phyloP scores from a whole-genome alignment of 2,888 invertebrate genomes.

The Celastrina argiolus region DNA sequence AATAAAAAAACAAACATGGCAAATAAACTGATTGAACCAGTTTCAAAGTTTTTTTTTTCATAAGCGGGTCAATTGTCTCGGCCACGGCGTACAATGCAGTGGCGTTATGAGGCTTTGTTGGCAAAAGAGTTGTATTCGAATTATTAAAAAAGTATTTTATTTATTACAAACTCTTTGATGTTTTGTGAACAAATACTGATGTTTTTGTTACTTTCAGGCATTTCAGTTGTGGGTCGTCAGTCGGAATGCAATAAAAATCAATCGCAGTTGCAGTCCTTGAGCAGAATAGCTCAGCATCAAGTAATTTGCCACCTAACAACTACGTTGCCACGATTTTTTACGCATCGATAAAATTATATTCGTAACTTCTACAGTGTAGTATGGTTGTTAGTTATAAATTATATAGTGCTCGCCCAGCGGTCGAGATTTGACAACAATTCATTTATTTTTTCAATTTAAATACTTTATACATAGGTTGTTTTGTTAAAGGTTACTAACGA shows the following conservation, averaged over 20 bases:
- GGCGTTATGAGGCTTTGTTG: conserved; percentile 4
- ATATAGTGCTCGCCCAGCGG: no score
- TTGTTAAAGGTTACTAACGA: no score
- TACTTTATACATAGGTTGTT: no score
- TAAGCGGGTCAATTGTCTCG: conserved; percentile 18
- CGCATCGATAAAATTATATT: no score
- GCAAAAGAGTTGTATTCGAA: conserved; percentile 5
- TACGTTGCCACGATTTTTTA: no score
- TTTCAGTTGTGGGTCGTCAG: not conserved
- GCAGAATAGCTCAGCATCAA: not conserved
- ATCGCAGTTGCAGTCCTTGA: not conserved
- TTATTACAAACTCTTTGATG: conserved; percentile 8
- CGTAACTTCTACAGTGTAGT: no score
- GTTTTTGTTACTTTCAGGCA: not conserved
- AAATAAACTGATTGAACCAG: conserved; percentile 1
- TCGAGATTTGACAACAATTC: no score
- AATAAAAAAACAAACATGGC: not conserved
- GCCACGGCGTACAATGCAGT: not conserved
- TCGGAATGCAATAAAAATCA: not conserved
- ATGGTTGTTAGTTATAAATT: no score
- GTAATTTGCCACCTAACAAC: not conserved
- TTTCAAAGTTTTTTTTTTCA: conserved; percentile 8
- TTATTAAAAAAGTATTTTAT: conserved; percentile 3
- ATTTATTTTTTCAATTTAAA: no score
- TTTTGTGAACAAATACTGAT: not conserved